These are phyloP conservation scores for Ianthella basta DNA, from an alignment of 37 sponge, comb jelly and placozoan genomes.

Conservation along the genomic window DNA sequence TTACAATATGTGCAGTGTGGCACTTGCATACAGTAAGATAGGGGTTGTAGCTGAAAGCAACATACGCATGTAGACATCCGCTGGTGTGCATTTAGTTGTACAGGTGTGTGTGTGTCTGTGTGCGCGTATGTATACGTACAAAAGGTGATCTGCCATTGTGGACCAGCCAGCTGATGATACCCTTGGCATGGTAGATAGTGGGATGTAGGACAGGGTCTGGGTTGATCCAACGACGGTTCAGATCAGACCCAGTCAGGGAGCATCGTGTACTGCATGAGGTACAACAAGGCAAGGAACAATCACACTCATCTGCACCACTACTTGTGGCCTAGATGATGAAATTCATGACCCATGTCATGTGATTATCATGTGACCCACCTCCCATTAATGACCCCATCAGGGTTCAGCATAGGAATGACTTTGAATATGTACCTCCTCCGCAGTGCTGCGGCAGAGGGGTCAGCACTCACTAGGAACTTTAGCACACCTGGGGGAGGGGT, in stretches of 20 bases:
- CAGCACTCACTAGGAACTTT: conserved; percentile 56
- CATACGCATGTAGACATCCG: background rate
- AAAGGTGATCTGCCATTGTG: conserved; percentile 31
- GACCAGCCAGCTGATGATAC: conserved; percentile 55
- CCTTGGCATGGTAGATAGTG: conserved; percentile 79
- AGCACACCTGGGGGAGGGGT: conserved; percentile 21
- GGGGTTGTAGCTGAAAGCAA: no score
- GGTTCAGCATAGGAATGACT: conserved; percentile 88
- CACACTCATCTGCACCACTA: no score
- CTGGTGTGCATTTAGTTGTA: background rate
- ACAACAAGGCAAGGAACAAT: no score
- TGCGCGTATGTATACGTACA: conserved; percentile 29
- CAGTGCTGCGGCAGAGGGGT: conserved; percentile 39
- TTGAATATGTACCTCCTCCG: conserved; percentile 73
- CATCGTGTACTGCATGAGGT: conserved; percentile 54
- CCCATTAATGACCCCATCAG: conserved; percentile 88
- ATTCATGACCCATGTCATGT: background rate
- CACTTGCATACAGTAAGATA: no score
- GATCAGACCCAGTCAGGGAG: conserved; percentile 65
- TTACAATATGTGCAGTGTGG: background rate
- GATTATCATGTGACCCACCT: conserved; percentile 30
- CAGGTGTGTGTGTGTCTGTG: conserved; percentile 33
- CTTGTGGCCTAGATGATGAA: background rate
- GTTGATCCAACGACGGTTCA: conserved; percentile 76
- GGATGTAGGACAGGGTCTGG: conserved; percentile 73